Evolutionary conservation across 1,140 invertebrate species (phyloP), one percentile per base, ranked within the genome.

Genomic region (Calycopis cecrops): DNA sequence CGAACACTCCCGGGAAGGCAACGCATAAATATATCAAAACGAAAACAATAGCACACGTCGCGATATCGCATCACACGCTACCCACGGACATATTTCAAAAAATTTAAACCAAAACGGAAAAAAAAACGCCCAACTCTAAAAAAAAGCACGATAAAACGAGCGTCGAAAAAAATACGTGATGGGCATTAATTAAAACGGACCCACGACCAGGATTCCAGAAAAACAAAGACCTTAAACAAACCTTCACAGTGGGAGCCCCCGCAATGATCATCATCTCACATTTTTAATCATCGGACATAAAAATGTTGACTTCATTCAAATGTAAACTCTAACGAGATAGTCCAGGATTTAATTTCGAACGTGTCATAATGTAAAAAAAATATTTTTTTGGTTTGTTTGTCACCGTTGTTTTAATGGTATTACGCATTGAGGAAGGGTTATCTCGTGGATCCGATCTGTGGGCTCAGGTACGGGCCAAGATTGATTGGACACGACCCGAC

Each of bases 401-500:
- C 83, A 85, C 81, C 81, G 81, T 84, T 86, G 81, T 84, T 85
- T 87, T 87, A 87, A 85, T 87, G 84, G 81, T 79, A 84, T 82
- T 85, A 85, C 77, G 83, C 76, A 80, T 80, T 70, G 78, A 76
- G 72, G 79, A 80, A 83, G 83, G 83, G 81, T 87, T 87, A 87
- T 87, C 84, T 77, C 55, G 56, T 54, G 65, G 73, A 73, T 67
- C 81, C 81, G 84, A 85, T 85, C 84, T 76, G 59, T 42, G 69
- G 72, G 59, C 50, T 40, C 78, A 81, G 79, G 79, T 83, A 83
- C 67, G 63, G 65, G 65, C 60, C 72, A 84, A 84, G 81, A 85
- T 87, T 85, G 81, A 85, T 85, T 76, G 74, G 75, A 69, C 70
- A 63, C 64, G 66, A 71, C 62, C 71, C 63, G 83, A 85, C 83